phyloP scores from a whole-genome alignment of 2,797 vertebrate genomes.

The Sternarchorhynchus goeldii region DNA sequence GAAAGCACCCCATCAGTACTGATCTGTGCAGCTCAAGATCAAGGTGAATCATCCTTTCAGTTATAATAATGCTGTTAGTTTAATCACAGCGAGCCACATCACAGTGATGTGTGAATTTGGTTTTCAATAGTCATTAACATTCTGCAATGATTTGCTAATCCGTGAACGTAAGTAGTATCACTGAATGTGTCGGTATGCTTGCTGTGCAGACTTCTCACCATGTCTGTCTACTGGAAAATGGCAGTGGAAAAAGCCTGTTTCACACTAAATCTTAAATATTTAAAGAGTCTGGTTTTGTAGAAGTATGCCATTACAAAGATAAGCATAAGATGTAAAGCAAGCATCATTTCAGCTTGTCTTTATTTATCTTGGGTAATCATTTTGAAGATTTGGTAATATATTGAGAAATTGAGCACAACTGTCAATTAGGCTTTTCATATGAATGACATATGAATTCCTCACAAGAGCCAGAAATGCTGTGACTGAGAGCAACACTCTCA shows the following conservation, averaged over 20 bases:
- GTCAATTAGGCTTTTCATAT: too few relatives aligned
- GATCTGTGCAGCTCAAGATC: not conserved
- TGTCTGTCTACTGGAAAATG: not conserved
- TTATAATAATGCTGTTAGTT: not conserved
- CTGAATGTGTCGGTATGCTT: not conserved
- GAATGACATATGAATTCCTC: too few relatives aligned
- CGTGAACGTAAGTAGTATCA: not conserved
- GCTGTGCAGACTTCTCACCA: not conserved
- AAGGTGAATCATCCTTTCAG: not conserved
- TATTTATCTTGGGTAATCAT: not conserved
- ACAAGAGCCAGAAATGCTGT: too few relatives aligned
- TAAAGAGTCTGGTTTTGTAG: not conserved
- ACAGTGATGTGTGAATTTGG: not conserved
- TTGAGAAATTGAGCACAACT: too few relatives aligned
- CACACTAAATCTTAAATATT: constrained; percentile 10
- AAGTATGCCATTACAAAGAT: not conserved
- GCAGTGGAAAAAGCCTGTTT: not conserved
- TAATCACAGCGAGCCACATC: not conserved
- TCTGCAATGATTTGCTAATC: not conserved
- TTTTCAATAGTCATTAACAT: not conserved
- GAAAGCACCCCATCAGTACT: too few relatives aligned
- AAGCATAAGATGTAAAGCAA: too few relatives aligned
- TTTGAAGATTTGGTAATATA: too few relatives aligned
- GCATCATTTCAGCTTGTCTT: too few relatives aligned
- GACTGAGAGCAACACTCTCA: too few relatives aligned